Evolutionary conservation across 2,113 vertebrate species (phyloP).

Genomic region (Erythrocercus mccallii): DNA sequence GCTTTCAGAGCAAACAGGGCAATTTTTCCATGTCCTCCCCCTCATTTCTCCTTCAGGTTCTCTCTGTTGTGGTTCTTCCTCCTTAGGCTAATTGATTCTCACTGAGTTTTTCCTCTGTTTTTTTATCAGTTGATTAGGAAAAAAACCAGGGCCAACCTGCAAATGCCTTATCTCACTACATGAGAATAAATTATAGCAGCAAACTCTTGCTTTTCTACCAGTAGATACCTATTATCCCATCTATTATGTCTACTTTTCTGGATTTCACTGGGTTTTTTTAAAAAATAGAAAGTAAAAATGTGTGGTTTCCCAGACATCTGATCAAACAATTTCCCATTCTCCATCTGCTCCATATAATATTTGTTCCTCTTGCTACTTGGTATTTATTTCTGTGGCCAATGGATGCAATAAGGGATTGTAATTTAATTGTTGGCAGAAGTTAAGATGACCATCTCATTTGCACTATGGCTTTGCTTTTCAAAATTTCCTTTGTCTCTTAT

Average conservation of each 20-base stretch:
- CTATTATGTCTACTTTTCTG: neutral
- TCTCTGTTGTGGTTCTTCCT: neutral
- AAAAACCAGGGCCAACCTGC: fast-evolving
- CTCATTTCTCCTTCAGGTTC: neutral
- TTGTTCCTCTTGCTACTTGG: neutral
- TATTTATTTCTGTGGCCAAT: neutral
- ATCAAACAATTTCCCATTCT: neutral
- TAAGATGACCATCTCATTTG: neutral
- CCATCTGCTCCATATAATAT: neutral
- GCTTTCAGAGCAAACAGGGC: neutral
- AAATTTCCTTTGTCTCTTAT: neutral
- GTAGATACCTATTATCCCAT: neutral
- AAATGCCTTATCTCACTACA: neutral
- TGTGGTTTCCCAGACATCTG: neutral
- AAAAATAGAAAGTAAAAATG: neutral
- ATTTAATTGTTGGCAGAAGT: neutral
- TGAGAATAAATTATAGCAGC: neutral
- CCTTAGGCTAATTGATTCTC: neutral
- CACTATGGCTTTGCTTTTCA: neutral
- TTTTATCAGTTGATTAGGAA: neutral
- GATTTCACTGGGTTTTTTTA: neutral
- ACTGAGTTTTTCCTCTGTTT: neutral
- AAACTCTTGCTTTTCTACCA: neutral
- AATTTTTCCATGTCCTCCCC: neutral
- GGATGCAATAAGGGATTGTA: neutral